Evolutionary conservation across 1,140 invertebrate species (phyloP), one percentile per base, ranked within the genome.

Genomic region (Pissodes strobi): DNA sequence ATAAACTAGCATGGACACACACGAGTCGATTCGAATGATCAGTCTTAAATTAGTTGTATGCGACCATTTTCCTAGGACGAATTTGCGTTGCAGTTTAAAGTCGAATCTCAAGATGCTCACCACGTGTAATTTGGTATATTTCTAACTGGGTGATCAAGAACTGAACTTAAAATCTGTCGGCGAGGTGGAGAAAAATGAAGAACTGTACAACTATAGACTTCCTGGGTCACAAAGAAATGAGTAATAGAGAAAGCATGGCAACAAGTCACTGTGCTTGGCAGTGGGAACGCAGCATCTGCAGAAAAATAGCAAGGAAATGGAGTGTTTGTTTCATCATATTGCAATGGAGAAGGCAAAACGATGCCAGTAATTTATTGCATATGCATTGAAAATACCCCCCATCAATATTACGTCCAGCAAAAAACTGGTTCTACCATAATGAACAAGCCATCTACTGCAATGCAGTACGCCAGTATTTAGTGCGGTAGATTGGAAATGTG

Each of bases 361-460:
- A 62, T 63, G 41, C 56, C 39, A 65, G 23, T 60, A 45, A 13
- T 59, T 60, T 38, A 67, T 67, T 58, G 34, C 21, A 51, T 22
- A 38, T 12, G 43, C 45, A 46, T 34, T 66, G 15, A 56, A 66
- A 37, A 66, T 5, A n/a, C n/a, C n/a, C n/a, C n/a, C 52, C 60
- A 67, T 64, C 46, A 57, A 60, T 64, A 18, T 67, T 67, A 46
- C 46, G 43, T 37, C 52, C 53, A 55, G 51, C 60, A n/a, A 38
- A 46, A 45, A 38, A 60, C 61, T 22, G 38, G 23, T 62, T 62
- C 34, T 12, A 53, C 27, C 27, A 52, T 62, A 15, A 25, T 62
- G 18, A 64, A 64, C 17, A 37, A 13, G 43, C 52, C 61, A 64
- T 64, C 51, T 49, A 38, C 46, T 17, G 57, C 61, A 19, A 39